phyloP scores from a whole-genome alignment of 1,140 invertebrate genomes.

The Papilio dardanus region DNA sequence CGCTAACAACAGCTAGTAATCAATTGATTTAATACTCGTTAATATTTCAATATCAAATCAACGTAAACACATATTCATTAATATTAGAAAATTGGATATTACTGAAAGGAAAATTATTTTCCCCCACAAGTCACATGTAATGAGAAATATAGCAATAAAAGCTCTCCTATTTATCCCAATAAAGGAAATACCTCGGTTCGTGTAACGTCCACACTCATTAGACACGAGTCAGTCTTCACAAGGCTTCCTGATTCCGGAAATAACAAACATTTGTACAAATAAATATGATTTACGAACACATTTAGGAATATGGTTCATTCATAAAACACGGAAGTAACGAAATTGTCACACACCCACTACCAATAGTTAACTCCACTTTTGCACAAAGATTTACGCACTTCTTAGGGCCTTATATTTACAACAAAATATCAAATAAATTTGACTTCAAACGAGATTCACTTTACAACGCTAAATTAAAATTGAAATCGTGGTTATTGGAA shows the following conservation, averaged over 20 bases:
- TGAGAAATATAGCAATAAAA: not conserved
- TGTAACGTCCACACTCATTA: not conserved
- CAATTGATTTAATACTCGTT: too few species aligned
- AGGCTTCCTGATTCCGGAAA: not conserved
- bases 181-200: not conserved
- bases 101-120: not conserved
- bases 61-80: not conserved
- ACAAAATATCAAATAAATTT: too few species aligned
- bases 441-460: too few species aligned
- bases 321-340: not conserved
- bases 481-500: too few species aligned
- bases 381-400: too few species aligned
- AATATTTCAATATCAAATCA: too few species aligned
- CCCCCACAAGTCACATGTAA: not conserved
- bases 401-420: too few species aligned
- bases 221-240: not conserved
- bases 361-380: too few species aligned
- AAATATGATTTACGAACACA: not conserved
- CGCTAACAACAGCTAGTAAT: too few species aligned
- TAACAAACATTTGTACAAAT: constrained; percentile 2
- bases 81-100: not conserved
- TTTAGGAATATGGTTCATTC: not conserved
- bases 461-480: too few species aligned
- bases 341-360: too few species aligned
- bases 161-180: not conserved